Base-by-base conservation (phyloP, 2,888 invertebrate species). In the Phragmatobia fuliginosa region DNA sequence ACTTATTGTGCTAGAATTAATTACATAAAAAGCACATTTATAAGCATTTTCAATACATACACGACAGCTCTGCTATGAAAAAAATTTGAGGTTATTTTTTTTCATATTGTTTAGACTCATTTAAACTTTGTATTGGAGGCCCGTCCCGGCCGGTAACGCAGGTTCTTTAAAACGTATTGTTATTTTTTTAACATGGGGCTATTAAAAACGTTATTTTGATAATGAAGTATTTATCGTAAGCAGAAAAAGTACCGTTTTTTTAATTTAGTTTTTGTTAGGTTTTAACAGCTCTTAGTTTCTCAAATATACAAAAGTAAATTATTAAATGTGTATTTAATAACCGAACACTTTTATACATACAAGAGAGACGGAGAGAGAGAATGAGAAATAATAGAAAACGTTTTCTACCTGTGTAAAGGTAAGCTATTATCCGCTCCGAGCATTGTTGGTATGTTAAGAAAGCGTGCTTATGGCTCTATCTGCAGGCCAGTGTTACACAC, bases 401-500 rank as follows among this genome's bases (percentile, higher is more conserved):
- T 71, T 76, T 71, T 80, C 72, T 72, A 75, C 62, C 36, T 72
- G 71, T 72, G 77, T 74, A 77, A 79, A 82, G 81, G 80, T 74
- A 80, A 81, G 75, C 81, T 83, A 85, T 86, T 87, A 82, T 87
- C 83, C 86, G 85, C 85, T 82, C 81, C 75, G 82, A 77, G 85
- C 78, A 72, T 75, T 81, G 84, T 83, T 79, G 84, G 88, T 81
- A 85, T 88, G 88, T 87, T 87, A 87, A 88, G 88, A 88, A 88
- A 88, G 88, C 87, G 88, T 87, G 85, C 75, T 79, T 82, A 67
- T 70, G 65, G 72, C 75, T 41, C 70, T 76, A 71, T 72, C 77
- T 72, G 73, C 80, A 73, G 75, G 74, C 78, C 76, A 80, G 77
- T 78, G 79, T 82, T 82, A 83, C 80, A 83, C 79, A 81, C 72